These are phyloP conservation scores for Nephila pilipes DNA, from an alignment of 1,140 invertebrate genomes.

Conservation along the genomic window DNA sequence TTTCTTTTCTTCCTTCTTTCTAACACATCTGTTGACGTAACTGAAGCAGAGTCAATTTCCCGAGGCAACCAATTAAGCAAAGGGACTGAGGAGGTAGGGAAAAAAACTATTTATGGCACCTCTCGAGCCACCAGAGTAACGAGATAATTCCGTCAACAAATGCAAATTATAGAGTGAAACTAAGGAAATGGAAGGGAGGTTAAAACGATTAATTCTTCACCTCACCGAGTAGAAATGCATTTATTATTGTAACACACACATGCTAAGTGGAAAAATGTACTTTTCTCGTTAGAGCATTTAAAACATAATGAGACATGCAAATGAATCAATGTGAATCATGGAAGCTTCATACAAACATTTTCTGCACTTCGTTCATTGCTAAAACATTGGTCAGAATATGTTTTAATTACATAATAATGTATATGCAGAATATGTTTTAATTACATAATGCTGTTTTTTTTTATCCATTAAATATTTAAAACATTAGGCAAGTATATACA, in stretches of 20 bases:
- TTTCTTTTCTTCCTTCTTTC: not conserved
- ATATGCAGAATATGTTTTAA: no score
- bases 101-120: not conserved
- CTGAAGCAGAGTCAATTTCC: not conserved
- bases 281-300: not conserved
- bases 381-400: no score
- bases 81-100: not conserved
- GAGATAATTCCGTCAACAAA: not conserved
- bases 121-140: not conserved
- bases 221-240: not conserved
- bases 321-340: not conserved
- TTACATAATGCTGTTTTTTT: no score
- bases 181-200: not conserved
- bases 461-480: no score
- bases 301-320: not conserved
- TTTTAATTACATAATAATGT: no score
- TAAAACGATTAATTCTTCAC: not conserved
- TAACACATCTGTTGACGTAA: not conserved
- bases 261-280: not conserved
- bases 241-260: not conserved
- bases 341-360: no score
- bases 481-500: no score
- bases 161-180: not conserved
- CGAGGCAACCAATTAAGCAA: conserved; percentile 2
- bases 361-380: no score